Conservation (phyloP, 2,797 vertebrate species). For the Monodelphis domestica region DNA sequence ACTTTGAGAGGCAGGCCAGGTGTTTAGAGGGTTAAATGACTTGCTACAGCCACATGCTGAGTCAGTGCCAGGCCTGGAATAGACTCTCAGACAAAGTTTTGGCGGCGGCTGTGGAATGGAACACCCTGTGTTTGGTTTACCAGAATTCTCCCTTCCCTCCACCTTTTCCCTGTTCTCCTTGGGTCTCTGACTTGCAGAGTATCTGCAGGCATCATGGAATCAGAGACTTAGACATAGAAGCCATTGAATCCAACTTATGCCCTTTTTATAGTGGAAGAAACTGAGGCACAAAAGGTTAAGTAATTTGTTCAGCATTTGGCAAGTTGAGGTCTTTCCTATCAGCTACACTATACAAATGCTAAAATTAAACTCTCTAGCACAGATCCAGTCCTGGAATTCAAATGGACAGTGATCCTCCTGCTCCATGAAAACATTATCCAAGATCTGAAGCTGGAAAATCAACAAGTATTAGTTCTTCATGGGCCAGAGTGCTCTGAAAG, state of each 20-base stretch:
- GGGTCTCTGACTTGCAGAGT: not conserved
- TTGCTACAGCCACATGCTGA: not conserved
- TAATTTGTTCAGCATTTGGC: not conserved
- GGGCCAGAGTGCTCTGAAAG: not conserved
- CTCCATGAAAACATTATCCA: conserved; percentile 38
- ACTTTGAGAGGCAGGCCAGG: not conserved
- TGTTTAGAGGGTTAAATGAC: not conserved
- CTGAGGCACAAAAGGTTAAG: not conserved
- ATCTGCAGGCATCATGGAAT: not conserved
- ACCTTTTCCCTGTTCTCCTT: not conserved
- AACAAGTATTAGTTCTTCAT: not conserved
- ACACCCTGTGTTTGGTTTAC: not conserved
- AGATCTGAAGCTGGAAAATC: conserved; percentile 30
- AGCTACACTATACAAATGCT: not conserved
- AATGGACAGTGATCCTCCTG: not conserved
- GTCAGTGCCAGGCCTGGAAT: not conserved
- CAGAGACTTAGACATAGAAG: not conserved
- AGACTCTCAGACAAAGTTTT: not conserved
- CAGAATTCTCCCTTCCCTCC: not conserved
- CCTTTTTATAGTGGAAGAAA: not conserved
- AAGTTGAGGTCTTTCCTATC: not conserved
- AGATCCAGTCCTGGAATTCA: not conserved
- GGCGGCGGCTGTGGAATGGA: not conserved
- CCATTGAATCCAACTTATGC: not conserved
- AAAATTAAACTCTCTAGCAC: not conserved